Percentiles rank a stretch among this genome's conserved stretches.
phyloP scores from a whole-genome alignment of 2,888 invertebrate species.

The Drosophila mulleri region DNA sequence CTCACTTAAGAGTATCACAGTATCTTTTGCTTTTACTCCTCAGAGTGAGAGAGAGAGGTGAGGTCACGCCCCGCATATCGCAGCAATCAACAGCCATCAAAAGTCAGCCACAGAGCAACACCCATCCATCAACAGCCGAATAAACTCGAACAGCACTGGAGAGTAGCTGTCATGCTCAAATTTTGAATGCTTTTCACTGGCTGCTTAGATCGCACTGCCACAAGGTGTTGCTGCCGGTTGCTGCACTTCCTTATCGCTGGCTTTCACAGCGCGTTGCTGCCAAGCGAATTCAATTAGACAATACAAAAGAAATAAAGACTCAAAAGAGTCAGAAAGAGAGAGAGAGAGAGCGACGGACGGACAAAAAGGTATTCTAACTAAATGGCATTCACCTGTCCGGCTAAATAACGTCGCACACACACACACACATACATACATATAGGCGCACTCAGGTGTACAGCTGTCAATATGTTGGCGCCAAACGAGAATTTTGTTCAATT shows the following conservation, averaged over 20 bases:
- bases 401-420: constrained; percentile 51
- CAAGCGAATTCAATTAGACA: constrained; percentile 70
- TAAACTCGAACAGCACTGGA: constrained; percentile 25
- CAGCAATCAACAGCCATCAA: constrained; percentile 10
- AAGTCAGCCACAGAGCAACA: constrained; percentile 51
- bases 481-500: constrained; percentile 64
- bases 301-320: constrained; percentile 41
- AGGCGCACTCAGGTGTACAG: constrained; percentile 52
- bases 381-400: constrained; percentile 74
- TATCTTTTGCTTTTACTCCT: constrained; percentile 9
- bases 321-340: constrained; percentile 12
- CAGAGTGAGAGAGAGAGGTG: not conserved
- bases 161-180: constrained; percentile 64
- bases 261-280: constrained; percentile 42
- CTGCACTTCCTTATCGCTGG: constrained; percentile 37
- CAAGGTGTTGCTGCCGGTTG: constrained; percentile 15
- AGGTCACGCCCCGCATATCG: constrained; percentile 13
- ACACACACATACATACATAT: constrained; percentile 16
- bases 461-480: constrained; percentile 82
- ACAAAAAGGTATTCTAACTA: constrained; percentile 65
- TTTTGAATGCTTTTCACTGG: constrained; percentile 73
- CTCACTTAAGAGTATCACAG: not conserved
- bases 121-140: constrained; percentile 62
- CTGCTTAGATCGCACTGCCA: constrained; percentile 44
- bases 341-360: constrained; percentile 7